phyloP scores from a whole-genome alignment of 1,140 invertebrate species.

The Grapholita molesta region DNA sequence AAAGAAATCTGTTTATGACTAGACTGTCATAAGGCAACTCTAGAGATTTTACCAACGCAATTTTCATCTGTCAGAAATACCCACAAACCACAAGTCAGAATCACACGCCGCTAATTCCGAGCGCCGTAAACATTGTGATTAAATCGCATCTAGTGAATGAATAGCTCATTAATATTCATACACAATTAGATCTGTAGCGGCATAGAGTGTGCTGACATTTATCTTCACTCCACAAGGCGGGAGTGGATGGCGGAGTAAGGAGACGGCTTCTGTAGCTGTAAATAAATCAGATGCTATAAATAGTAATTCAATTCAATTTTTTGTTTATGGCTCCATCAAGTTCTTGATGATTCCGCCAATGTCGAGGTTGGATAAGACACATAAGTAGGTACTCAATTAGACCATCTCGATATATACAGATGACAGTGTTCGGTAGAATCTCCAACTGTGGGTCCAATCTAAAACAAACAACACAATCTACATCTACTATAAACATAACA shows the following conservation, averaged over 20 bases:
- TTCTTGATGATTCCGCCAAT: no score
- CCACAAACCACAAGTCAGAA: not conserved
- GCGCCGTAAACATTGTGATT: constrained; percentile 6
- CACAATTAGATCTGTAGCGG: constrained; percentile 12
- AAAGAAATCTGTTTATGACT: no score
- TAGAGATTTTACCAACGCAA: not conserved
- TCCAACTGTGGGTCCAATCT: no score
- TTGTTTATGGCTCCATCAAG: no score
- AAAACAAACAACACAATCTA: no score
- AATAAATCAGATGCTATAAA: not conserved
- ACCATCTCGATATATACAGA: no score
- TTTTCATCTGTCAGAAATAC: not conserved
- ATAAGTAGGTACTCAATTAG: no score
- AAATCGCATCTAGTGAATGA: not conserved
- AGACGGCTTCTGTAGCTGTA: not conserved
- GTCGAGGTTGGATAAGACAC: no score
- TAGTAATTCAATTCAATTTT: not conserved
- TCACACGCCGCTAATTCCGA: not conserved
- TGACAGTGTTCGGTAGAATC: no score
- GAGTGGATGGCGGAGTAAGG: not conserved
- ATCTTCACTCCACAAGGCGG: not conserved
- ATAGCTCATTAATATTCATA: constrained; percentile 9
- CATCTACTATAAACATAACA: no score
- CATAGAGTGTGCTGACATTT: constrained; percentile 8
- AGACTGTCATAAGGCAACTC: no score